A percentile compares a stretch with the other conserved stretches of the same genome.
Conservation (phyloP, 2,888 invertebrate species). For the Drosophila longiperda region DNA sequence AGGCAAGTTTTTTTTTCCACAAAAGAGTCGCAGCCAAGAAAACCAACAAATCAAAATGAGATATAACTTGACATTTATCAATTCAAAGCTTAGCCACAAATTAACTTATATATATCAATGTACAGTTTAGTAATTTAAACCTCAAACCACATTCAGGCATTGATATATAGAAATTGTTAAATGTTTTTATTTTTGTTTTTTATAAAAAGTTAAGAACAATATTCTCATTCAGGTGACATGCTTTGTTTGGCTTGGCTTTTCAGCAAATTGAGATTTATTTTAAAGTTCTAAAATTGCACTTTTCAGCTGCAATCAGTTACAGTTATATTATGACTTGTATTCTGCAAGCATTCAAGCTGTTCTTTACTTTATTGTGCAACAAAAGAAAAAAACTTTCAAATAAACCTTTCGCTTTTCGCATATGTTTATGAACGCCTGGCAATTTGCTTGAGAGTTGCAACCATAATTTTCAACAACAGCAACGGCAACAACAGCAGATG, state of each 20-base stretch:
- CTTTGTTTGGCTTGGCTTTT: background rate
- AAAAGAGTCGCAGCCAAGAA: background rate
- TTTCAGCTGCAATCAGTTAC: background rate
- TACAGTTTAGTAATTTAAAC: background rate
- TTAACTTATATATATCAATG: background rate
- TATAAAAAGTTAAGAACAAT: background rate
- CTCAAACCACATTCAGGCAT: background rate
- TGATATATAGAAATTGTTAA: background rate
- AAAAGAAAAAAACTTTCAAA: conserved; percentile 26
- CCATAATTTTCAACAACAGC: conserved; percentile 72
- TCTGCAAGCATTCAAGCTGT: conserved; percentile 5
- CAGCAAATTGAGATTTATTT: background rate
- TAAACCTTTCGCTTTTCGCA: conserved; percentile 46
- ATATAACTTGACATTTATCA: background rate
- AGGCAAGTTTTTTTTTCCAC: background rate
- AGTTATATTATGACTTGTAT: background rate
- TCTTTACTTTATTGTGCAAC: conserved; percentile 19
- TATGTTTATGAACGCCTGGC: conserved; percentile 69
- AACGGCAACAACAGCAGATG: conserved; percentile 2
- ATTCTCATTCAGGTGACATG: background rate
- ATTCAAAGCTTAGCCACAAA: background rate
- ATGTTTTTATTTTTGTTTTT: too few relatives aligned
- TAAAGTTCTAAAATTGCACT: background rate
- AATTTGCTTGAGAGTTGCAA: conserved; percentile 35
- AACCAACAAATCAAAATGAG: background rate